These are phyloP conservation scores for Megaceryle torquata DNA, from an alignment of 2,113 vertebrate genomes.

Conservation along the genomic window DNA sequence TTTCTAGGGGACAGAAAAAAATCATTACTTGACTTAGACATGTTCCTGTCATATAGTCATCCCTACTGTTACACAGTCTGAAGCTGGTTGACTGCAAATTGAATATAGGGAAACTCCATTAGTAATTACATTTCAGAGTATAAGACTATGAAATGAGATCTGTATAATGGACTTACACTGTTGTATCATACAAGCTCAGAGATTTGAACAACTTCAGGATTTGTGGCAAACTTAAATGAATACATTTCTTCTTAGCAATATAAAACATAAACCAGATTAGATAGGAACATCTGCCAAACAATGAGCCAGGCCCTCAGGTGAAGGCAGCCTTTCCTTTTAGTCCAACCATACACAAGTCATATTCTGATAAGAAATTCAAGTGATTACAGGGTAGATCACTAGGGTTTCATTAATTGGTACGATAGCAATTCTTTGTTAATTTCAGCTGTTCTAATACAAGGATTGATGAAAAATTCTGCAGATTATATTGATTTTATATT, in stretches of 20 bases:
- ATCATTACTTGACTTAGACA: background rate
- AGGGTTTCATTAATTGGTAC: conserved; percentile 35
- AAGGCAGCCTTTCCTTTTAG: conserved; percentile 19
- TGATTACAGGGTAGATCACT: conserved; percentile 32
- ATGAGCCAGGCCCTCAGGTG: background rate
- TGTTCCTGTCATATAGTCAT: background rate
- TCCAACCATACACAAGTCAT: conserved; percentile 1
- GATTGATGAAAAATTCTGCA: conserved; percentile 22
- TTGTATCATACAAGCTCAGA: background rate
- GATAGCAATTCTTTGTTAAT: conserved; percentile 15
- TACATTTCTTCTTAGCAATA: background rate
- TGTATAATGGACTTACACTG: background rate
- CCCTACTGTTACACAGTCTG: background rate
- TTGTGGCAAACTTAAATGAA: background rate
- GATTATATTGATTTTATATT: conserved; percentile 52
- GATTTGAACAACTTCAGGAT: background rate
- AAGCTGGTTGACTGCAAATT: background rate
- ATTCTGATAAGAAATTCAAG: conserved; percentile 13
- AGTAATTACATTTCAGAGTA: background rate
- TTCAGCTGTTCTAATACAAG: conserved; percentile 2
- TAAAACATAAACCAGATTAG: background rate
- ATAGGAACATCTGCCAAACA: background rate
- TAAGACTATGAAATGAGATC: background rate
- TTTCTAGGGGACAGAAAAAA: background rate
- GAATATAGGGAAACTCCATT: background rate